phyloP scores from a whole-genome alignment of 2,113 vertebrate genomes.

The Ictalurus punctatus region DNA sequence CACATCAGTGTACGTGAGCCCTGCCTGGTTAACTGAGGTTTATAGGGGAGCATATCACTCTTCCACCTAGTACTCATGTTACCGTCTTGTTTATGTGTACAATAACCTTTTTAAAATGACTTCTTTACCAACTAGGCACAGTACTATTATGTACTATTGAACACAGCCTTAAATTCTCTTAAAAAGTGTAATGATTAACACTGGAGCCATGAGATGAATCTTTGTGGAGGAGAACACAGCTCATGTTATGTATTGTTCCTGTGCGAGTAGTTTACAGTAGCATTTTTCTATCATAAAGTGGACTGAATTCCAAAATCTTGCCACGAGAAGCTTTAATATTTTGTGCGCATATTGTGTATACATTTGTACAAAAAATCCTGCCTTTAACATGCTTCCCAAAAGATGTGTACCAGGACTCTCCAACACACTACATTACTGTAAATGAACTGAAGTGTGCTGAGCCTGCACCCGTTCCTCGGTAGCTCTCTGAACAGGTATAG shows the following conservation, averaged over 20 bases:
- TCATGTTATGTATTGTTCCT: background rate
- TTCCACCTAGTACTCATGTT: background rate
- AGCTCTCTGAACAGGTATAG: constrained; percentile 51
- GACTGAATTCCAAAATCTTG: background rate
- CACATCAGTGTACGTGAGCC: no score
- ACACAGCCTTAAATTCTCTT: background rate
- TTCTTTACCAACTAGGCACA: background rate
- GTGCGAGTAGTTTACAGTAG: background rate
- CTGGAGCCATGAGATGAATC: background rate
- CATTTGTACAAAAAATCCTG: background rate
- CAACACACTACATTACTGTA: background rate
- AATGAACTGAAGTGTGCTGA: constrained; percentile 5
- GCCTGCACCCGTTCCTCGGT: constrained; percentile 49
- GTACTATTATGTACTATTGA: background rate
- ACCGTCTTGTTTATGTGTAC: background rate
- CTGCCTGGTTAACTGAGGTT: background rate
- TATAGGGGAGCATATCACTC: background rate
- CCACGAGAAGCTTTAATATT: background rate
- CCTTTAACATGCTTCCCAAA: constrained; percentile 7
- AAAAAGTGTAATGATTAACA: background rate
- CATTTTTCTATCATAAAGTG: background rate
- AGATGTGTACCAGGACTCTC: background rate
- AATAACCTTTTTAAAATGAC: background rate
- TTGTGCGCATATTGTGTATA: background rate
- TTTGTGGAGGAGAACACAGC: background rate